Base-by-base conservation (phyloP, 2,113 vertebrate species). In the Balaenoptera acutorostrata region DNA sequence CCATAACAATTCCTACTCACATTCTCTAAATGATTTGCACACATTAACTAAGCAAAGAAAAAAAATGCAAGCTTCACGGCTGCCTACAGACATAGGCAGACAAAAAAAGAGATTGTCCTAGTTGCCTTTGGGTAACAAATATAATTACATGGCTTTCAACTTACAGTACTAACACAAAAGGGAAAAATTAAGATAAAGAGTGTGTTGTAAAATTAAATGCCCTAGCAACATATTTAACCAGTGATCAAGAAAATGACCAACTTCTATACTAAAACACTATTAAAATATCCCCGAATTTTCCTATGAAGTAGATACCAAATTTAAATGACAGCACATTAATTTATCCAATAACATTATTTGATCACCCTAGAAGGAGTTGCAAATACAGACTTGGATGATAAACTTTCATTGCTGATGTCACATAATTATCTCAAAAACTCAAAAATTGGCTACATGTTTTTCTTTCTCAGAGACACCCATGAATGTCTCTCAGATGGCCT, bases 21-120 rank as follows among this genome's bases (percentile, higher is more conserved):
- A 99, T 99, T 99, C 98, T 97, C 96, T 90, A 98, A 98, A 99
- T 98, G 96, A 98, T 98, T 96, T 97, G 95, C 97, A 98, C 97
- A 82, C 63, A 98, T 98, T 98, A 96, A 97, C 68, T 59, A 92
- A 92, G 63, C 39, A 92, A 85, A 95, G 77, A 39, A n/a, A 98
- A 95, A 49, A 93, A 8, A 82, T 20, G 41, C 52, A 90, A 96
- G 68, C 63, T 97, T 97, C 95, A 92, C 33, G 61, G 72, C 97
- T 10, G 44, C 98, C 98, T 96, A 98, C 97, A 96, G 94, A 93
- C 94, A 41, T 44, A 7, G 8, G 93, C 4, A 97, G 85, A 98
- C 95, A 98, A 95, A 95, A 89, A 88, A 91, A 97, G 94, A 88
- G 49, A 96, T 77, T 98, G 96, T 85, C 84, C 92, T 61, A 88